Evolutionary conservation across 2,113 vertebrate genomes (phyloP).

Genomic region (Lepisosteus oculatus): DNA sequence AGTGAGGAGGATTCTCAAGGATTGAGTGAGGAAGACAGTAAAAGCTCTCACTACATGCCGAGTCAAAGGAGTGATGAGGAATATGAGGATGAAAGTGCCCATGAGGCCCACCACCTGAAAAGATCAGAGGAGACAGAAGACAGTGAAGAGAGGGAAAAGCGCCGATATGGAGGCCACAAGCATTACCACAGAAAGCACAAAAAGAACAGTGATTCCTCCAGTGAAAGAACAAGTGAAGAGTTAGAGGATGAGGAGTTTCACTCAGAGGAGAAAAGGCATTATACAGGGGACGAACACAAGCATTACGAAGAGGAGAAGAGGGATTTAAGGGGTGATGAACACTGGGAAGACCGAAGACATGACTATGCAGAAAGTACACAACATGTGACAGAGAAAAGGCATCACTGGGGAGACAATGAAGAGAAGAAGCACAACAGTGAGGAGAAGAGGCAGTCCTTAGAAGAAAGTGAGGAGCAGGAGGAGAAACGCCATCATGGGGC

Average conservation of each 20-base stretch:
- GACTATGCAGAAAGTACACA: constrained; percentile 35
- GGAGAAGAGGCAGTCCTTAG: background rate
- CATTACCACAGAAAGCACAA: constrained; percentile 34
- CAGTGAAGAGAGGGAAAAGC: constrained; percentile 28
- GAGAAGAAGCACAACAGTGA: constrained; percentile 26
- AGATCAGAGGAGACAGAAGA: constrained; percentile 34
- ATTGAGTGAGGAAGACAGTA: background rate
- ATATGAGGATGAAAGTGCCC: background rate
- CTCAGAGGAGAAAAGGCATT: constrained; percentile 9
- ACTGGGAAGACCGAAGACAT: constrained; percentile 14
- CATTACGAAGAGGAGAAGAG: constrained; percentile 6
- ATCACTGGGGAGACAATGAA: constrained; percentile 21
- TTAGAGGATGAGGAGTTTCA: background rate
- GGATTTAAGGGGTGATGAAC: background rate
- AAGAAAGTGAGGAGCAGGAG: constrained; percentile 25
- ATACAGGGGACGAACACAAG: constrained; percentile 21
- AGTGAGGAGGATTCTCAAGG: background rate
- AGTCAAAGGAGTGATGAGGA: constrained; percentile 2
- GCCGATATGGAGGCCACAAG: constrained; percentile 24
- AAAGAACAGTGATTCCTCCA: background rate
- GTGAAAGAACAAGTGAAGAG: constrained; percentile 4
- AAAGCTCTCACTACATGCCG: background rate
- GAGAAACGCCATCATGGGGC: constrained; percentile 39
- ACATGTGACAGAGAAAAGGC: constrained; percentile 5
- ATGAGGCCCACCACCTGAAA: constrained; percentile 5